Evolutionary conservation across 2,113 vertebrate genomes (phyloP).

Genomic region (Ctenomys sociabilis): DNA sequence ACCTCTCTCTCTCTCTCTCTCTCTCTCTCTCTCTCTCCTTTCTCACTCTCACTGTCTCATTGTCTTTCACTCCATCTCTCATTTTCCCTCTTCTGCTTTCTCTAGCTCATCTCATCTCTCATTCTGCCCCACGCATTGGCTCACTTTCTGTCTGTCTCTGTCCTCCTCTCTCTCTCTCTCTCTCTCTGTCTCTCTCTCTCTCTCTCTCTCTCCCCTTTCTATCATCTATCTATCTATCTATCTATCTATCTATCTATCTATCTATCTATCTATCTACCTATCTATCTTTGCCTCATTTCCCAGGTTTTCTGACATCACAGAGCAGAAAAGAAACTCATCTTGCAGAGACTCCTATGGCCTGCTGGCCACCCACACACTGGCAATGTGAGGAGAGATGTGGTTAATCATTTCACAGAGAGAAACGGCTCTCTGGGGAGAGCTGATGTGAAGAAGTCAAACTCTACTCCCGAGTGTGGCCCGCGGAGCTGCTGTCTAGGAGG

Average conservation of each 20-base stretch:
- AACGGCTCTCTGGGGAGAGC: background rate
- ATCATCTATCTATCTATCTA: no score
- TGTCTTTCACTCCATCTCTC: background rate
- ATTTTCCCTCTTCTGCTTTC: background rate
- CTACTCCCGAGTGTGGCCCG: background rate
- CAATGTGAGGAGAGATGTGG: background rate
- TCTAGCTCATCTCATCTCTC: background rate
- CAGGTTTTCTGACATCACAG: conserved; percentile 52
- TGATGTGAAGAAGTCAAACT: background rate
- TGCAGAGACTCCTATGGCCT: background rate
- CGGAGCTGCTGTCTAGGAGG: background rate
- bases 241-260: background rate
- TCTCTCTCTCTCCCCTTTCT: background rate
- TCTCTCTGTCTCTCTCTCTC: background rate
- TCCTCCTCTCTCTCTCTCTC: background rate
- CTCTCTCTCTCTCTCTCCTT: background rate
- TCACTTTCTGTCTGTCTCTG: background rate
- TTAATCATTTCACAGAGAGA: conserved; percentile 51
- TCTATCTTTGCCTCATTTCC: background rate
- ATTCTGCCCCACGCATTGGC: background rate
- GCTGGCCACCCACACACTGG: background rate
- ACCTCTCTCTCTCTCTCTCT: fast-evolving
- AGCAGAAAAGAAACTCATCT: conserved; percentile 74
- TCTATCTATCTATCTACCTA: background rate
- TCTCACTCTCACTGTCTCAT: background rate